These are phyloP conservation scores for Acyrthosiphon pisum DNA, from an alignment of 1,140 invertebrate genomes.

Conservation along the genomic window DNA sequence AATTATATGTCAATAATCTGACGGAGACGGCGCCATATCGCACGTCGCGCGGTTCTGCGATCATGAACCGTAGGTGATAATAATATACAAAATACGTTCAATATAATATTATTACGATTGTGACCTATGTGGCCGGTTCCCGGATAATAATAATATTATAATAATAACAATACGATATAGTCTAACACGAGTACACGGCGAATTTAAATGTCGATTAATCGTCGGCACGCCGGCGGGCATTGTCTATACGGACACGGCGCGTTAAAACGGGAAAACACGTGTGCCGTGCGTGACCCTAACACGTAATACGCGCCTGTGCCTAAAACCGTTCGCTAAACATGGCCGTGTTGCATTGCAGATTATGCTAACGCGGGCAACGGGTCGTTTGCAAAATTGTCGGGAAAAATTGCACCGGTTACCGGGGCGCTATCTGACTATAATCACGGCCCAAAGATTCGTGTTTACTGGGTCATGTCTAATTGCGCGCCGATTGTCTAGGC, in stretches of 20 bases:
- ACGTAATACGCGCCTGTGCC: neutral
- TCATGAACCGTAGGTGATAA: no score
- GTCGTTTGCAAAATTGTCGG: neutral
- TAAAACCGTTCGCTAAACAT: neutral
- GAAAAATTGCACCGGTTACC: neutral
- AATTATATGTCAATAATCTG: no score
- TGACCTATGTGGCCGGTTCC: neutral
- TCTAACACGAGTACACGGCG: neutral
- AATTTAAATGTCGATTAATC: conserved; percentile 24
- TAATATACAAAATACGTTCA: no score
- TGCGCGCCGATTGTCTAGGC: conserved; percentile 7
- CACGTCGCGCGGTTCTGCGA: no score
- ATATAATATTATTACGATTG: neutral
- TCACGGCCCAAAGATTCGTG: conserved; percentile 4
- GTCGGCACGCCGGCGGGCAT: neutral
- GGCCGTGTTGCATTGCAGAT: conserved; percentile 11
- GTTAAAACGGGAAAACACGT: neutral
- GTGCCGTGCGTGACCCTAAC: conserved; percentile 12
- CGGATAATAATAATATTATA: neutral
- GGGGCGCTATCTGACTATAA: neutral
- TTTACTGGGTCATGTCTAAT: conserved; percentile 47
- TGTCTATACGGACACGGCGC: neutral
- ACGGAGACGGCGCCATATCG: no score
- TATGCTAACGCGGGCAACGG: neutral
- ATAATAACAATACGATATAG: neutral